phyloP scores from a whole-genome alignment of 2,888 invertebrate genomes.

The Lycophotia porphyrea region DNA sequence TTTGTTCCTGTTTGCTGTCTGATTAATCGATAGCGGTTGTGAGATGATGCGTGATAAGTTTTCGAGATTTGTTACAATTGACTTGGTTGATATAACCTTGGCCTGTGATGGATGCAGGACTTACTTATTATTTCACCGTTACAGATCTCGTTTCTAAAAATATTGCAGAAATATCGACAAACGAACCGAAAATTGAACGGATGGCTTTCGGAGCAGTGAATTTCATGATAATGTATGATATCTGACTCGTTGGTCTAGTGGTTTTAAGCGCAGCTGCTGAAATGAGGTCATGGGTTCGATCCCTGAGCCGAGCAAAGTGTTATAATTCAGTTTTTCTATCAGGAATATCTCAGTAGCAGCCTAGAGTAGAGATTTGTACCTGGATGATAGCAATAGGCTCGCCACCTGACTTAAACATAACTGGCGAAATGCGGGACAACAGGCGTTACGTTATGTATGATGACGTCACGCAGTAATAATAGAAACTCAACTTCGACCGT shows the following conservation, averaged over 20 bases:
- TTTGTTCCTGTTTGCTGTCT: slow-evolving; percentile 64
- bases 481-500: background rate
- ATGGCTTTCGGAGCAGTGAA: background rate
- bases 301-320: background rate
- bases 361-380: background rate
- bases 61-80: slow-evolving; percentile 48
- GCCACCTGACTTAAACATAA: too few relatives aligned
- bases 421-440: background rate
- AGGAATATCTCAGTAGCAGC: background rate
- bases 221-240: too few relatives aligned
- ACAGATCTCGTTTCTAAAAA: background rate
- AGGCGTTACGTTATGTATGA: background rate
- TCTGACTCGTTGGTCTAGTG: too few relatives aligned
- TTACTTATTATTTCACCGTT: background rate
- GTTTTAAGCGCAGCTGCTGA: too few relatives aligned
- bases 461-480: background rate
- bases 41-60: slow-evolving; percentile 58
- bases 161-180: background rate
- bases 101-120: slow-evolving; percentile 9
- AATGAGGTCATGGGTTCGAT: background rate
- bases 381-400: background rate
- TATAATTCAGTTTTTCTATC: background rate
- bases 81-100: background rate
- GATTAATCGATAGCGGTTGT: slow-evolving; percentile 59
- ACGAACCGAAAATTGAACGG: background rate